Base-by-base conservation (phyloP, 2,888 invertebrate genomes). In the Drosophila formosana region DNA sequence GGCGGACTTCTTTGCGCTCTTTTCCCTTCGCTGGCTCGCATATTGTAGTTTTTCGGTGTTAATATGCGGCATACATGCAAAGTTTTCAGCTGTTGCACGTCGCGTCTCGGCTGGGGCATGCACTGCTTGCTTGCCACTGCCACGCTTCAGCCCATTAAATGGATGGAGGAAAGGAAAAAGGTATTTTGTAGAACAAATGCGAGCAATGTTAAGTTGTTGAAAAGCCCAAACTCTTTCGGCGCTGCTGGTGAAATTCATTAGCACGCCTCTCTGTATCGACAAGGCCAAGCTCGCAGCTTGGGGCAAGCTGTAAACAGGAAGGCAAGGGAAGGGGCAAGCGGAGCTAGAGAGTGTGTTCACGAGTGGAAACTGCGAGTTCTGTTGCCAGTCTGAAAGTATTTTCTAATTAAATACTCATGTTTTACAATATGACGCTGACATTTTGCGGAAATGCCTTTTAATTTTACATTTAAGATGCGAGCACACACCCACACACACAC, bases 391-490 rank as follows among this genome's bases (percentile, higher is more conserved):
- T 69, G 66, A 76, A 80, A 80, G 88, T 80, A 87, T 89, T 87
- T 89, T 90, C 89, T 90, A 90, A 89, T 89, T 89, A 89, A 89
- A 89, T 88, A 80, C 82, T 86, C 89, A 81, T 89, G 89, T 90
- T 89, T 89, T 80, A 88, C 89, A 89, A 89, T 89, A 89, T 89
- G 90, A 84, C 82, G 85, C 89, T 86, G 75, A 88, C 88, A 88
- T 85, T 85, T 81, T 82, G 80, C 83, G 90, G 90, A 89, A 90
- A 88, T 88, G 83, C 88, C 85, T 90, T 88, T 89, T 88, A 87
- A 90, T 89, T 89, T 88, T 78, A 80, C 83, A 81, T 83, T 82
- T 79, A 79, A 83, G 82, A 80, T 75, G 82, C 66, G 66, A 66
- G 47, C 34, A 45, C 18, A 52, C 58, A 58, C 18, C 39, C 18